These are phyloP conservation scores for Meteorus colon DNA, from an alignment of 2,888 invertebrate genomes.

Conservation along the genomic window DNA sequence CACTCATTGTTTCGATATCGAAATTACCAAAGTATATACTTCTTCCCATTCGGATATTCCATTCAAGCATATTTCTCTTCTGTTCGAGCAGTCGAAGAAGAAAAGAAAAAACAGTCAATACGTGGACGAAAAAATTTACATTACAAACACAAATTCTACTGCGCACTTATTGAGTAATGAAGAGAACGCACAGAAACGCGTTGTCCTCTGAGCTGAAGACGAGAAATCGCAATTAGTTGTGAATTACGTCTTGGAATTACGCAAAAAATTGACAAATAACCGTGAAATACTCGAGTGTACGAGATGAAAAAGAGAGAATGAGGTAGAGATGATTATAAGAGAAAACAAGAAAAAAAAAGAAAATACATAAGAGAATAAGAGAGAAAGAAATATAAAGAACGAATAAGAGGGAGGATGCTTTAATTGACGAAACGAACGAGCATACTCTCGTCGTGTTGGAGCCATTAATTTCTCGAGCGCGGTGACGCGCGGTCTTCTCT, in stretches of 20 bases:
- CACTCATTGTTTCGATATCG: neutral
- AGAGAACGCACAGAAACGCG: neutral
- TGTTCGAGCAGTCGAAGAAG: neutral
- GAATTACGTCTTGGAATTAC: constrained; percentile 9
- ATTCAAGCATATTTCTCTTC: neutral
- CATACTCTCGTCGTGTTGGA: constrained; percentile 33
- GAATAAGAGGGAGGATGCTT: constrained; percentile 29
- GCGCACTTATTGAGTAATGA: neutral
- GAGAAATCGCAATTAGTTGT: constrained; percentile 24
- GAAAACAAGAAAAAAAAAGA: neutral
- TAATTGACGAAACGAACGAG: constrained; percentile 43
- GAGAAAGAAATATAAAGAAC: constrained; percentile 11
- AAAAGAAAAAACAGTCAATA: neutral
- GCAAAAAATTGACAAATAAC: constrained; percentile 33
- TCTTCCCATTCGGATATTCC: neutral
- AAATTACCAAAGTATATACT: neutral
- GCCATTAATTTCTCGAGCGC: constrained; percentile 46
- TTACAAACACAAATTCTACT: constrained; percentile 5
- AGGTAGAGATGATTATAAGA: neutral
- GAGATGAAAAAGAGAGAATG: constrained; percentile 1
- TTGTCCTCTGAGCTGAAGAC: neutral
- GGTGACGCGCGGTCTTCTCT: constrained; percentile 36
- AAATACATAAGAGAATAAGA: constrained; percentile 10
- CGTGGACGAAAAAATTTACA: neutral
- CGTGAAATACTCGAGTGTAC: neutral